Percentiles rank a stretch among this genome's conserved stretches.
These are phyloP conservation scores for Orthosia gothica DNA, from an alignment of 2,888 invertebrate genomes.

Conservation along the genomic window DNA sequence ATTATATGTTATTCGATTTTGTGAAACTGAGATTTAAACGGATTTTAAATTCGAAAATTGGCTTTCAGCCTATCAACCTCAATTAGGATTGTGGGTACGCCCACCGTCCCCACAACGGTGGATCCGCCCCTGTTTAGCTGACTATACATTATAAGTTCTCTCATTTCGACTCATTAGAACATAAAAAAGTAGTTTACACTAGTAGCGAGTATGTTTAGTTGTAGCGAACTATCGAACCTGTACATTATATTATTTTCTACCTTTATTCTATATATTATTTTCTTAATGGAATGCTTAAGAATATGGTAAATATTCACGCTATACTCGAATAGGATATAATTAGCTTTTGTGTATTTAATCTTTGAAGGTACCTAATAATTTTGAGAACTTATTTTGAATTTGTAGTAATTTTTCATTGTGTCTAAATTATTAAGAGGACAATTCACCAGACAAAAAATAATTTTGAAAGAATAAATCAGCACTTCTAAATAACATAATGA, in stretches of 20 bases:
- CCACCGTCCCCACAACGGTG: too few relatives aligned
- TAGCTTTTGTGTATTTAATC: background rate
- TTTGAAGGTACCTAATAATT: background rate
- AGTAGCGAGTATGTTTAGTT: background rate
- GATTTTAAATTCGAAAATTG: too few relatives aligned
- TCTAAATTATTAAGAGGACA: background rate
- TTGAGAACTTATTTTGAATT: background rate
- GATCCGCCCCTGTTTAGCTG: background rate
- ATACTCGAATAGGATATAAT: constrained; percentile 3
- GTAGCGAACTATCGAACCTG: background rate
- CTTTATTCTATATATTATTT: constrained; percentile 7
- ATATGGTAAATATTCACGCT: background rate
- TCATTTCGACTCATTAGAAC: constrained; percentile 14
- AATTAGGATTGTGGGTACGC: too few relatives aligned
- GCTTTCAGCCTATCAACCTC: too few relatives aligned
- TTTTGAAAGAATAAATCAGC: background rate
- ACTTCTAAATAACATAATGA: background rate
- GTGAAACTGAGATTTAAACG: too few relatives aligned
- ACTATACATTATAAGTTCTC: background rate
- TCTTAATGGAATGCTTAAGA: constrained; percentile 12
- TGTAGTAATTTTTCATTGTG: background rate
- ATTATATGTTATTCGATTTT: too few relatives aligned
- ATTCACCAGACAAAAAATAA: background rate
- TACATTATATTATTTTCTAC: background rate
- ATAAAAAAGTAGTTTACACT: background rate